Evolutionary conservation across 64 coral and sea anemone genomes (phyloP).

Genomic region (Astreopora myriophthalma): DNA sequence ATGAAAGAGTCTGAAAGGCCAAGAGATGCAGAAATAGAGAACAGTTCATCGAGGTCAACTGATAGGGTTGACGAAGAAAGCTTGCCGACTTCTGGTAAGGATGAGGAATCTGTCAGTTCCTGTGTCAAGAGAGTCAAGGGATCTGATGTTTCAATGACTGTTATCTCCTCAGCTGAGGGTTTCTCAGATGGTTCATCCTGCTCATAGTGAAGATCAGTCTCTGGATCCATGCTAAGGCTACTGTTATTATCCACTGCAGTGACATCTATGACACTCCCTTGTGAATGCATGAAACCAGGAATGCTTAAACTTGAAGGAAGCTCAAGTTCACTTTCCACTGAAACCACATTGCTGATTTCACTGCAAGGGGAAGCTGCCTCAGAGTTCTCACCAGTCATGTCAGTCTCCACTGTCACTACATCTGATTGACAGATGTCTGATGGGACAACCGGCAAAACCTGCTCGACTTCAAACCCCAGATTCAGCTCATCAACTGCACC

Average conservation of each 20-base stretch:
- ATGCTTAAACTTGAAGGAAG: background rate
- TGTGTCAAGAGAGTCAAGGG: conserved; percentile 23
- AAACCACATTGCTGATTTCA: background rate
- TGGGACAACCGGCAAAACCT: background rate
- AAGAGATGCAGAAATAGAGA: background rate
- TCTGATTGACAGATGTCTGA: conserved; percentile 41
- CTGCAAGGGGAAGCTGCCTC: background rate
- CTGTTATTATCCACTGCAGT: background rate
- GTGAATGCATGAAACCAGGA: background rate
- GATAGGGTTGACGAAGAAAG: background rate
- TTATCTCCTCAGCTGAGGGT: conserved; percentile 32
- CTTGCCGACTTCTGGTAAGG: background rate
- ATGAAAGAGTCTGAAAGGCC: background rate
- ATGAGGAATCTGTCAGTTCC: conserved; percentile 13
- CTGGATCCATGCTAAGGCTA: background rate
- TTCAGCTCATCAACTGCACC: background rate
- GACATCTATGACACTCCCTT: background rate
- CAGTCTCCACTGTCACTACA: conserved; percentile 37
- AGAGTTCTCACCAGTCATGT: background rate
- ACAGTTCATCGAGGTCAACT: background rate
- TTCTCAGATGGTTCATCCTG: background rate
- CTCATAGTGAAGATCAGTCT: background rate
- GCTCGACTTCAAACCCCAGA: conserved; percentile 14
- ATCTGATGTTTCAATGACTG: conserved; percentile 62
- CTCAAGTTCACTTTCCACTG: background rate